These are phyloP conservation scores for Aegotheles bennettii DNA, from an alignment of 2,113 vertebrate genomes.

Conservation along the genomic window DNA sequence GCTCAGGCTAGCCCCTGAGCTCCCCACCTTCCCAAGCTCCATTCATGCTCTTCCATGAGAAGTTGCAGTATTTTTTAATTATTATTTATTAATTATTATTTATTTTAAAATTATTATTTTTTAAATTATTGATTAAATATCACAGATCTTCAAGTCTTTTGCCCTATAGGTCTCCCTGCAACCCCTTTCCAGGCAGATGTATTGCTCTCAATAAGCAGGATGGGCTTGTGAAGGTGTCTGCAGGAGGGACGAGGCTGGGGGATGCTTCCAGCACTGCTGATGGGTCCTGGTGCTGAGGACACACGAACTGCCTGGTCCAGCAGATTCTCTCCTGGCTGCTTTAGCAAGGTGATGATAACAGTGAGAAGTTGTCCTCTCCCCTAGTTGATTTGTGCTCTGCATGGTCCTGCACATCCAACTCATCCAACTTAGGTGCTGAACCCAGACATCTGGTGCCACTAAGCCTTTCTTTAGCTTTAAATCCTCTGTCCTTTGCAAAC, in stretches of 20 bases:
- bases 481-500: background rate
- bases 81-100: background rate
- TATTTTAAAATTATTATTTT: background rate
- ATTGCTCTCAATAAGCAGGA: background rate
- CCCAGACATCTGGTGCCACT: background rate
- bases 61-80: background rate
- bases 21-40: background rate
- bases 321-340: background rate
- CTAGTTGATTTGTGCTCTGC: background rate
- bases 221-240: rapidly evolving
- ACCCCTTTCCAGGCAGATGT: background rate
- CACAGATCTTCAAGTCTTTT: background rate
- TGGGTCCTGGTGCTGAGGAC: background rate
- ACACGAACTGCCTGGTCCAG: background rate
- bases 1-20: background rate
- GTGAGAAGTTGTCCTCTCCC: background rate
- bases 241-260: background rate
- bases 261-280: background rate
- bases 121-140: background rate
- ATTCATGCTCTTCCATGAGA: background rate
- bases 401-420: background rate
- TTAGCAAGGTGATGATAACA: background rate
- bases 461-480: background rate
- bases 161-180: background rate
- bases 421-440: background rate